These are phyloP conservation scores for Eptesicus fuscus DNA, from an alignment of 2,113 vertebrate genomes.

Conservation along the genomic window DNA sequence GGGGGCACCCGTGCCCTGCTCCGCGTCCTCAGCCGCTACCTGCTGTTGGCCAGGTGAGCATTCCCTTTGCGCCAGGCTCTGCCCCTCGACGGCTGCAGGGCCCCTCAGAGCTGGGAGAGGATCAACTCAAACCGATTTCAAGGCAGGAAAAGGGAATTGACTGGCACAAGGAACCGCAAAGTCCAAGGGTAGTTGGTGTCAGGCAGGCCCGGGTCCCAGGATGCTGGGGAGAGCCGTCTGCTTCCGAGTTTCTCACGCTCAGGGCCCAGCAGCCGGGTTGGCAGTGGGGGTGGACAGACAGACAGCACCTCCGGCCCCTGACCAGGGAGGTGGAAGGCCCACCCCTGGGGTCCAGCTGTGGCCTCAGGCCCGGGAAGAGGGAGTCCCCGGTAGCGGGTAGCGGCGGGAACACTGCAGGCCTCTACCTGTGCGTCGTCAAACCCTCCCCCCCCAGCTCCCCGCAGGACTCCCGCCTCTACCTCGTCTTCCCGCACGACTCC, in stretches of 20 bases:
- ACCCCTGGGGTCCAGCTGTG: background rate
- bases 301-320: background rate
- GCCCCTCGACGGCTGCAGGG: background rate
- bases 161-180: fast-evolving
- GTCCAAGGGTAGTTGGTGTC: background rate
- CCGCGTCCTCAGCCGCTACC: conserved; percentile 86
- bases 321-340: too few relatives aligned
- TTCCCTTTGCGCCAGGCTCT: background rate
- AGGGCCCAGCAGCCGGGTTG: background rate
- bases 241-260: too few relatives aligned
- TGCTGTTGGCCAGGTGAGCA: conserved; percentile 85
- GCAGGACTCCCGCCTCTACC: conserved; percentile 89
- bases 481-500: conserved; percentile 89
- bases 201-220: background rate
- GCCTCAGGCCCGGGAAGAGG: background rate
- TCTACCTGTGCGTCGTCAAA: background rate
- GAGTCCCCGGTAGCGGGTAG: too few relatives aligned
- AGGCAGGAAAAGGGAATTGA: background rate
- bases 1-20: conserved; percentile 91
- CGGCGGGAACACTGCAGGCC: background rate
- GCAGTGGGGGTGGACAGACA: fast-evolving
- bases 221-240: background rate
- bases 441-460: conserved; percentile 83
- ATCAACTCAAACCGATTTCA: fast-evolving
- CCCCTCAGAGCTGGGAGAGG: fast-evolving